phyloP scores from a whole-genome alignment of 2,888 invertebrate species.

The Heliconius cydno region DNA sequence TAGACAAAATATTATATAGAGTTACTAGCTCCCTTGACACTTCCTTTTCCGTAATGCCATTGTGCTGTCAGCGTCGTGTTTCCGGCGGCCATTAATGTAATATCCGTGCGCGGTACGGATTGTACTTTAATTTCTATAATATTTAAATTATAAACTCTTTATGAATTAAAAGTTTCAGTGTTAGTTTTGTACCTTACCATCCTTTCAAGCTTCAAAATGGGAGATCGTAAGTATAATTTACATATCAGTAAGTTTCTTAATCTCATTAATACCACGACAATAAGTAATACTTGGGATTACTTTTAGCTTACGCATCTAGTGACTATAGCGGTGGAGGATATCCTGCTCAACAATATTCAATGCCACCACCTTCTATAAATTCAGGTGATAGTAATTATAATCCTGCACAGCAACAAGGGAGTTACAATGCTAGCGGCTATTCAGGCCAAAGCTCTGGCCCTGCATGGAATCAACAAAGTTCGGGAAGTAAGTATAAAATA shows the following conservation, averaged over 20 bases:
- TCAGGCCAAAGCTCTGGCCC: conserved; percentile 61
- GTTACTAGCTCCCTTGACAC: background rate
- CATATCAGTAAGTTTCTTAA: conserved; percentile 5
- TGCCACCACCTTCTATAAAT: conserved; percentile 74
- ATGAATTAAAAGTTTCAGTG: conserved; percentile 4
- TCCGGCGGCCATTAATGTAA: conserved; percentile 45
- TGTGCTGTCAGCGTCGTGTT: conserved; percentile 39
- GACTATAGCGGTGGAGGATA: conserved; percentile 74
- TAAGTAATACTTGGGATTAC: conserved; percentile 32
- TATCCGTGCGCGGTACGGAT: conserved; percentile 35
- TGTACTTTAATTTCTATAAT: background rate
- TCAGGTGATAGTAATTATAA: conserved; percentile 72
- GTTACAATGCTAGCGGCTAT: conserved; percentile 68
- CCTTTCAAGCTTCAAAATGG: conserved; percentile 41
- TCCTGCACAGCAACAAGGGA: conserved; percentile 60
- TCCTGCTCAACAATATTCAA: conserved; percentile 75
- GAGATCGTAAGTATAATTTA: conserved; percentile 48
- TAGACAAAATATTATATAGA: background rate
- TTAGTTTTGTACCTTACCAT: conserved; percentile 1
- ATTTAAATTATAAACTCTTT: conserved; percentile 8
- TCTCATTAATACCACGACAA: conserved; percentile 15
- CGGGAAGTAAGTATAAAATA: conserved; percentile 57
- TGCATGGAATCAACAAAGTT: conserved; percentile 70
- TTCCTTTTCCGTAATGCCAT: conserved; percentile 40
- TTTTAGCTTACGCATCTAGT: conserved; percentile 68